Percentiles rank a stretch among this genome's conserved stretches.
Evolutionary conservation across 2,888 invertebrate species (phyloP).

Genomic region (Lepidonotus clava): DNA sequence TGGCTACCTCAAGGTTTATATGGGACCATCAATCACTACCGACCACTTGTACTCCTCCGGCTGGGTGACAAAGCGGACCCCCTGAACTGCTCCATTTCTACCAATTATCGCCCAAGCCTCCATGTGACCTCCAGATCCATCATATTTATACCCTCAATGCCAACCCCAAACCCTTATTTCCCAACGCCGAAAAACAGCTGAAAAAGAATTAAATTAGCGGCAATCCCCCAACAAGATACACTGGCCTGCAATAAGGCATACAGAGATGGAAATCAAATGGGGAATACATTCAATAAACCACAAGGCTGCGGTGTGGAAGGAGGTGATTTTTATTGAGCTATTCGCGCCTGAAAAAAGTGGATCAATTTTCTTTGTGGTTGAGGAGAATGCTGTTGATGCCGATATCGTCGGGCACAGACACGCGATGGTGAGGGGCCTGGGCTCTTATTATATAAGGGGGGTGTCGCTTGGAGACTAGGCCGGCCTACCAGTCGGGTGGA

Average conservation of each 20-base stretch:
- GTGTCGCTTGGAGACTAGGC: too few relatives aligned
- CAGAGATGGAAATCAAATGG: too few relatives aligned
- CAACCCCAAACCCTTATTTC: background rate
- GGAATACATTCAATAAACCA: slow-evolving; percentile 16
- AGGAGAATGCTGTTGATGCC: background rate
- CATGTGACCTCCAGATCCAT: background rate
- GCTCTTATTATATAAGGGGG: too few relatives aligned
- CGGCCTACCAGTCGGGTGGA: too few relatives aligned
- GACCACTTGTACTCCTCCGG: background rate
- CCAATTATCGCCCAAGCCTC: background rate
- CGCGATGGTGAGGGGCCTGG: too few relatives aligned
- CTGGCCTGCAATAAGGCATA: too few relatives aligned
- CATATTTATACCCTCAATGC: background rate
- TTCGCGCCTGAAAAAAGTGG: background rate
- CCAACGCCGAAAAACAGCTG: too few relatives aligned
- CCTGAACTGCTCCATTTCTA: background rate
- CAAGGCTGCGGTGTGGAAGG: background rate
- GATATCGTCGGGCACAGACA: too few relatives aligned
- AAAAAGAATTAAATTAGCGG: too few relatives aligned
- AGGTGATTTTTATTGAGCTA: slow-evolving; percentile 15
- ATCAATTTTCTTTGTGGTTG: background rate
- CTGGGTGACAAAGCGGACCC: background rate
- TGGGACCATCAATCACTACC: too few relatives aligned
- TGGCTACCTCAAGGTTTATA: too few relatives aligned
- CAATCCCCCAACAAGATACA: too few relatives aligned